Evolutionary conservation across 1,140 invertebrate genomes (phyloP).

Genomic region (Ips typographus): DNA sequence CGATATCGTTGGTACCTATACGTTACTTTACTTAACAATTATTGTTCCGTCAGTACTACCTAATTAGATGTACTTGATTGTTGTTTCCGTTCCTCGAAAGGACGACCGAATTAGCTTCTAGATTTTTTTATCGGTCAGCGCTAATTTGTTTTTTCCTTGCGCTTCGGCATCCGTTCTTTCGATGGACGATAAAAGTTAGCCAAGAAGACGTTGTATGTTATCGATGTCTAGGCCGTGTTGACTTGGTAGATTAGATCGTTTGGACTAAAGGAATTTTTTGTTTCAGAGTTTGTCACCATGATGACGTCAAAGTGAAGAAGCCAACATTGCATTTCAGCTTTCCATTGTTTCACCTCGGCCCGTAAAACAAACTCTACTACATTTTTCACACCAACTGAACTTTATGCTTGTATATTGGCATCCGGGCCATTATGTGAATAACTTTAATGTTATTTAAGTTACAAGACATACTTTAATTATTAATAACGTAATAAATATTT

Average conservation of each 20-base stretch:
- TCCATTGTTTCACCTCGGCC: conserved; percentile 55
- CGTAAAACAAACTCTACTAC: conserved; percentile 43
- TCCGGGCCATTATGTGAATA: conserved; percentile 51
- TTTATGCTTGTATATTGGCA: conserved; percentile 46
- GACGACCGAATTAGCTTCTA: no score
- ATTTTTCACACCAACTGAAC: conserved; percentile 47
- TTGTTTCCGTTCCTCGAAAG: no score
- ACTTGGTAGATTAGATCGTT: conserved; percentile 1
- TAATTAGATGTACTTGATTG: no score
- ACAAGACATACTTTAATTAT: conserved; percentile 50
- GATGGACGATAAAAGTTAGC: neutral
- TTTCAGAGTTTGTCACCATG: conserved; percentile 97
- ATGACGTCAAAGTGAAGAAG: conserved; percentile 95
- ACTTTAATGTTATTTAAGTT: conserved; percentile 51
- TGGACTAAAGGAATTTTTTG: conserved; percentile 47
- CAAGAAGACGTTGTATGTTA: neutral
- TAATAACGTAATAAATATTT: conserved; percentile 45
- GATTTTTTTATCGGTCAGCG: no score
- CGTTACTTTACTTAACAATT: no score
- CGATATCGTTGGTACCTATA: conserved; percentile 24
- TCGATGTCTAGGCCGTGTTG: neutral
- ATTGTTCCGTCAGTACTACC: no score
- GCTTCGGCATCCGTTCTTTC: no score
- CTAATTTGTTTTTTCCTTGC: no score
- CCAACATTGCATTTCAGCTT: conserved; percentile 55